A percentile compares a stretch with the other conserved stretches of the same genome.
These are phyloP conservation scores for Drosophila sucinea DNA, from an alignment of 1,140 invertebrate species.

Conservation along the genomic window DNA sequence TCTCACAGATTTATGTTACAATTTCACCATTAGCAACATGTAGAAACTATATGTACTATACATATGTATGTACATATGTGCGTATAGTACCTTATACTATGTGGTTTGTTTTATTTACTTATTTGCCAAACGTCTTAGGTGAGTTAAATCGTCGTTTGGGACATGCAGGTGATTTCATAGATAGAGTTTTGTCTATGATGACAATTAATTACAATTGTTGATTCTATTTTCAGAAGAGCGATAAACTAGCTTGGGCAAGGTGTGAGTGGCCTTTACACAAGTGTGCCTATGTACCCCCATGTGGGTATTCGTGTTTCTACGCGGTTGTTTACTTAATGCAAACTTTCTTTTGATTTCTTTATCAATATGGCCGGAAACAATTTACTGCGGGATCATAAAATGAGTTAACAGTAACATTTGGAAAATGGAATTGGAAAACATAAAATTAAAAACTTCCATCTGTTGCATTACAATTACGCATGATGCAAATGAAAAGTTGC, in stretches of 20 bases:
- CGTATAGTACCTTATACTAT: not conserved
- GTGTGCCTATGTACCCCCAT: not conserved
- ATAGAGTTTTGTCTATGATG: not conserved
- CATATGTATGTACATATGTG: no score
- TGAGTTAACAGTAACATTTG: not conserved
- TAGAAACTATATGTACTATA: no score
- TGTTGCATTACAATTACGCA: not conserved
- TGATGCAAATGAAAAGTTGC: not conserved
- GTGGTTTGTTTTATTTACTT: conserved; percentile 6
- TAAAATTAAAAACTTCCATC: not conserved
- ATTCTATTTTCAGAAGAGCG: conserved; percentile 3
- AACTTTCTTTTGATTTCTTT: not conserved
- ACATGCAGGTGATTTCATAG: conserved; percentile 7
- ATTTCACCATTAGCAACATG: no score
- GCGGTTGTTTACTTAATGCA: not conserved
- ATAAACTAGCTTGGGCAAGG: not conserved
- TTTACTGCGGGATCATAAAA: not conserved
- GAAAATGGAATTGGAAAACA: no score
- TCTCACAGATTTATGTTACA: no score
- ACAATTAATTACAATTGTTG: conserved; percentile 17
- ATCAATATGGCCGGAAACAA: not conserved
- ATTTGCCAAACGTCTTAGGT: not conserved
- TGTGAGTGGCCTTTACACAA: not conserved
- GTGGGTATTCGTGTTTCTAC: not conserved
- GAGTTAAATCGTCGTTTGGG: conserved; percentile 2